phyloP scores from a whole-genome alignment of 92 coral and sea anemone species.

The Porites cylindrica region DNA sequence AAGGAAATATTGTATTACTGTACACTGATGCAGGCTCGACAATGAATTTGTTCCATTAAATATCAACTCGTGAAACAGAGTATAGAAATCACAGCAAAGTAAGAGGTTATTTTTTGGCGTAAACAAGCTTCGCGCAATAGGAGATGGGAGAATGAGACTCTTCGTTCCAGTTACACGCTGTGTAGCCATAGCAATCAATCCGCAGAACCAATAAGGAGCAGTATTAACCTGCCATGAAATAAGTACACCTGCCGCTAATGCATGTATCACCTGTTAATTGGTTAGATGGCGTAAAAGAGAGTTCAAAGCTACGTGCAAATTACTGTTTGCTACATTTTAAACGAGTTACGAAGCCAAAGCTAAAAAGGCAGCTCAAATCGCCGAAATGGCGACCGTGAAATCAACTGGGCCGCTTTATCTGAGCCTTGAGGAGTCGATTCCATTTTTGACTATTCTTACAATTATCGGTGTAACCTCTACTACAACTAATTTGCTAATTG shows the following conservation, averaged over 20 bases:
- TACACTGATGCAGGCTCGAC: background rate
- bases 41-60: no score
- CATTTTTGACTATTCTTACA: conserved; percentile 80
- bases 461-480: conserved; percentile 82
- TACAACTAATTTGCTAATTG: conserved; percentile 73
- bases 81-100: background rate
- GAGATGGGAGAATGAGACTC: background rate
- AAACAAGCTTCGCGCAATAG: background rate
- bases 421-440: conserved; percentile 71
- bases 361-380: conserved; percentile 16
- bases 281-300: conserved; percentile 6
- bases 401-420: conserved; percentile 55
- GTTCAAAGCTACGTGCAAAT: conserved; percentile 11
- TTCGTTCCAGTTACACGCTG: background rate
- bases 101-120: background rate
- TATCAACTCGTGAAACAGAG: background rate
- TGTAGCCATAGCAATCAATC: conserved; percentile 12
- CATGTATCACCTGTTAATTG: conserved; percentile 29
- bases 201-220: conserved; percentile 7
- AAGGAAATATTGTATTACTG: background rate
- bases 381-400: conserved; percentile 14
- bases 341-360: background rate
- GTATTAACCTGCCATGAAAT: background rate
- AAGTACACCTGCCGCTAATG: conserved; percentile 20
- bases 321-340: conserved; percentile 10